phyloP scores from a whole-genome alignment of 2,888 invertebrate genomes.

The Drosophila stalkeri region DNA sequence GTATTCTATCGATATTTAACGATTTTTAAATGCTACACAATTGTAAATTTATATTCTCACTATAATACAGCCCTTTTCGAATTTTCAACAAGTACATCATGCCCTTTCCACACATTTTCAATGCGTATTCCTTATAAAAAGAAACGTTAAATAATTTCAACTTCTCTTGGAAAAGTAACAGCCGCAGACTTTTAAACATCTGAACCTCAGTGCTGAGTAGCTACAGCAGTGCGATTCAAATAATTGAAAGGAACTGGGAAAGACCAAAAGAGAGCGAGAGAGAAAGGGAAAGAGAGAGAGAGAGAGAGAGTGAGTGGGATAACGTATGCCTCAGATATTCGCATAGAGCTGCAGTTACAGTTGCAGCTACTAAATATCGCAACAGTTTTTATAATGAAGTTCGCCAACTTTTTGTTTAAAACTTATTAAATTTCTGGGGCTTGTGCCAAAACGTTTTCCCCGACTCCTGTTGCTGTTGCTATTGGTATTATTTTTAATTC shows the following conservation, averaged over 20 bases:
- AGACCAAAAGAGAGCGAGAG: not conserved
- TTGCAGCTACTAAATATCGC: conserved; percentile 34
- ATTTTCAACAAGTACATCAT: not conserved
- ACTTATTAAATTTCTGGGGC: conserved; percentile 72
- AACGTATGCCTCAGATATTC: conserved; percentile 16
- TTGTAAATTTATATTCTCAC: not conserved
- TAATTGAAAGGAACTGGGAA: not conserved
- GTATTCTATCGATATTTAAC: not conserved
- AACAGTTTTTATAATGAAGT: conserved; percentile 62
- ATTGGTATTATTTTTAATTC: not conserved
- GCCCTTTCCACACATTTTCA: not conserved
- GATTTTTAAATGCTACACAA: not conserved
- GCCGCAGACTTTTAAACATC: conserved; percentile 45
- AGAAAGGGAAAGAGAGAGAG: not conserved
- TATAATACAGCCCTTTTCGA: too few relatives aligned
- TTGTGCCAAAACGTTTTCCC: conserved; percentile 33
- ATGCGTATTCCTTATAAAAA: not conserved
- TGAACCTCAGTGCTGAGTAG: conserved; percentile 40
- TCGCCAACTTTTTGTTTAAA: conserved; percentile 69
- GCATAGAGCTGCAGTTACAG: conserved; percentile 12
- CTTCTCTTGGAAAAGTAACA: conserved; percentile 43
- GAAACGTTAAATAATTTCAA: conserved; percentile 31
- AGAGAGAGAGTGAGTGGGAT: not conserved
- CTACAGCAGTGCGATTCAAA: conserved; percentile 5
- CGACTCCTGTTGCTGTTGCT: conserved; percentile 3